phyloP scores from a whole-genome alignment of 2,888 invertebrate species.

The Agriopis aurantiaria region DNA sequence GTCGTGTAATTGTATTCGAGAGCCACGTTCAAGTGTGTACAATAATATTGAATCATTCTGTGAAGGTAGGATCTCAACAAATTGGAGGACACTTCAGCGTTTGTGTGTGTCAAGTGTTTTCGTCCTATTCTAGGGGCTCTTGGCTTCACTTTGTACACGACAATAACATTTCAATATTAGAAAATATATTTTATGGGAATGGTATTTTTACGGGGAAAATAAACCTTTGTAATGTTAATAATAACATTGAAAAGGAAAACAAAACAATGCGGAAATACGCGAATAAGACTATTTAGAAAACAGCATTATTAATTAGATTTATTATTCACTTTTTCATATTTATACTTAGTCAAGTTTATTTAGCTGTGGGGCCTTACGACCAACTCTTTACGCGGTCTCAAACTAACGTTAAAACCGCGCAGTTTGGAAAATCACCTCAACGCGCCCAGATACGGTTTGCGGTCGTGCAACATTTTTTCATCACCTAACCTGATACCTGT shows the following conservation, averaged over 20 bases:
- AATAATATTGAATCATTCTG: slow-evolving; percentile 41
- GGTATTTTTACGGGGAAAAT: slow-evolving; percentile 6
- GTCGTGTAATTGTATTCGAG: slow-evolving; percentile 12
- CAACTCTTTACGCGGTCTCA: too few species aligned
- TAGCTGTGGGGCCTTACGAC: too few species aligned
- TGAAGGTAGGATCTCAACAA: slow-evolving; percentile 51
- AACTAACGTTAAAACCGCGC: too few species aligned
- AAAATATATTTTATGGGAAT: slow-evolving; percentile 22
- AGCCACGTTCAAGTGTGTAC: slow-evolving; percentile 30
- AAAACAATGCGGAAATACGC: too few species aligned
- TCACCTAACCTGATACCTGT: too few species aligned
- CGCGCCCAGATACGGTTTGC: too few species aligned
- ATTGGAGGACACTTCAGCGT: slow-evolving; percentile 56
- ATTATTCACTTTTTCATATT: not conserved
- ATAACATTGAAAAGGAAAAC: not conserved
- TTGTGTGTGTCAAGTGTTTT: slow-evolving; percentile 55
- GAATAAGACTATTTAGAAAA: not conserved
- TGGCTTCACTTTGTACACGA: slow-evolving; percentile 44
- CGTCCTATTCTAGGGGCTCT: slow-evolving; percentile 49
- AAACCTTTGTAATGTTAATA: slow-evolving; percentile 10
- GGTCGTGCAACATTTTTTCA: too few species aligned
- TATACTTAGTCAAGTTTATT: too few species aligned
- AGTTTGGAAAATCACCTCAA: too few species aligned
- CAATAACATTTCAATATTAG: slow-evolving; percentile 28
- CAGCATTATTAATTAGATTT: not conserved